phyloP scores from a whole-genome alignment of 2,797 vertebrate species.

The Platyrinchus mystaceus region DNA sequence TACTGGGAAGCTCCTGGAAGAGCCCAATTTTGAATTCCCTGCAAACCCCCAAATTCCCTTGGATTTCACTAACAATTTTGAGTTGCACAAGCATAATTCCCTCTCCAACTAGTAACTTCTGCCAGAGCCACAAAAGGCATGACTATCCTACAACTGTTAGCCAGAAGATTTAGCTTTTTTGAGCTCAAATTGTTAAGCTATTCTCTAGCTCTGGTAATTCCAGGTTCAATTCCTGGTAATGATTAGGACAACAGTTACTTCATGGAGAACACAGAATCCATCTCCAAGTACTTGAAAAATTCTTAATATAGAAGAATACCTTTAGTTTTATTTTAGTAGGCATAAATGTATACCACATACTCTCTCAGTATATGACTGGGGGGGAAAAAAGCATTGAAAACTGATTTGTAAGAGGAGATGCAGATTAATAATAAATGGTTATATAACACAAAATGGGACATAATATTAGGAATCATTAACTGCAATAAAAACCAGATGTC shows the following conservation, averaged over 20 bases:
- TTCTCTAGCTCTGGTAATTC: conserved; percentile 41
- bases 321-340: neutral
- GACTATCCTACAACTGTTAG: conserved; percentile 42
- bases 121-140: conserved; percentile 59
- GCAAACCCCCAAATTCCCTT: conserved; percentile 52
- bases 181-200: conserved; percentile 44
- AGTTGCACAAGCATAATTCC: conserved; percentile 51
- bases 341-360: neutral
- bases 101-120: conserved; percentile 32
- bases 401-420: conserved; percentile 20
- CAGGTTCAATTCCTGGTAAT: conserved; percentile 66
- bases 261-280: neutral
- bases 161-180: conserved; percentile 53
- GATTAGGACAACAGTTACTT: conserved; percentile 48
- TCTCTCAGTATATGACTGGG: neutral
- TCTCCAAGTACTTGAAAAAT: neutral
- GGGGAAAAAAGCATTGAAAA: neutral
- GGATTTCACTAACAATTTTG: conserved; percentile 45
- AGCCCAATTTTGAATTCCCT: conserved; percentile 41
- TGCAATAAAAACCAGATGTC: conserved; percentile 61
- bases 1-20: conserved; percentile 45
- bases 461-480: conserved; percentile 54
- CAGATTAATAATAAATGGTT: conserved; percentile 48
- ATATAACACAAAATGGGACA: conserved; percentile 57
- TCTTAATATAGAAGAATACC: neutral